Base-by-base conservation (phyloP, 2,113 vertebrate genomes). In the Bagarius yarrelli region DNA sequence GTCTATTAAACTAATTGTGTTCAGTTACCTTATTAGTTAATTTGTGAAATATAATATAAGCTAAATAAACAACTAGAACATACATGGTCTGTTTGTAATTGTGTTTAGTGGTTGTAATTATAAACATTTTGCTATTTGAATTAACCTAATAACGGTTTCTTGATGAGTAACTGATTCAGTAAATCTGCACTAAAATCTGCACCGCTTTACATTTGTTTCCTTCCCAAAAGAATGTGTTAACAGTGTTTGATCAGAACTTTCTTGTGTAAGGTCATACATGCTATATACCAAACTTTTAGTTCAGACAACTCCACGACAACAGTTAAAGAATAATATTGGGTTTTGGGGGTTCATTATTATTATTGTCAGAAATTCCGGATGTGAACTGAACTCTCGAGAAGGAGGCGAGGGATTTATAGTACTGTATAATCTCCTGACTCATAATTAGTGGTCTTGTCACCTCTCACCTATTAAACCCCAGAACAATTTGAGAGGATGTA, bases 391-490 rank as follows among this genome's bases (percentile, higher is more conserved):
- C n/a, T 30, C 19, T 36, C 18, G 52, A 27, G 15, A 47, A 59
- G 23, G 18, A 14, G 81, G 73, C 72, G 60, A 66, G 59, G 59
- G 27, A 60, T 67, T 67, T 60, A 57, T 21, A 60, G 56, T 79
- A 67, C 19, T 44, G 53, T 56, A 81, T 52, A 40, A 40, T 59
- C 71, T 57, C 14, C 19, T 71, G 75, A 50, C 73, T 72, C 16
- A 73, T 81, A 56, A 32, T 53, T 77, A 57, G 30, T 78, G 27
- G 30, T 69, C 25, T 47, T 75, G 4, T 47, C 18, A 67, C 53
- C 61, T 52, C 36, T 75, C 30, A 70, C 76, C 67, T 67, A 66
- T 76, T 76, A 76, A 76, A 30, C 32, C 19, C 53, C 27, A 67
- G 63, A 32, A 79, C 30, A 76, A n/a, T 63, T 40, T 14, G 60